These are phyloP conservation scores for Dyspetes luteomarginatus DNA, from an alignment of 2,888 invertebrate genomes.

Conservation along the genomic window DNA sequence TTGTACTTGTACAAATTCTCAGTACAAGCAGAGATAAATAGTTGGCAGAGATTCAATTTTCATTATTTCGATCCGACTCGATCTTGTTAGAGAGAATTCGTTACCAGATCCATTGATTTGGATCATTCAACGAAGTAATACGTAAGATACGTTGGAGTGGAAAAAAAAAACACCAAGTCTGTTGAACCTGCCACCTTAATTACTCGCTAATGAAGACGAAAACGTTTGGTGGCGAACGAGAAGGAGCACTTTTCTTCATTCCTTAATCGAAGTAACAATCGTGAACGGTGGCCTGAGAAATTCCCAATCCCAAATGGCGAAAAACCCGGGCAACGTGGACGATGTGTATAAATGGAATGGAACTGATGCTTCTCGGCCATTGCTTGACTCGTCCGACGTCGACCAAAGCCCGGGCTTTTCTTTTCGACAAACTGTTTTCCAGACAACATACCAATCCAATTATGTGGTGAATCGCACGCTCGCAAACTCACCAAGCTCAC, in stretches of 20 bases:
- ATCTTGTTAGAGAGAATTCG: constrained; percentile 1
- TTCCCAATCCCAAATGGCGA: constrained; percentile 33
- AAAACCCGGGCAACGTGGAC: constrained; percentile 24
- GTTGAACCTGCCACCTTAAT: constrained; percentile 58
- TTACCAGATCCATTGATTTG: constrained; percentile 10
- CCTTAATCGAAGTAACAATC: neutral
- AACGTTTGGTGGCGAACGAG: constrained; percentile 28
- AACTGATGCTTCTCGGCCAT: constrained; percentile 27
- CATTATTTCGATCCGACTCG: neutral
- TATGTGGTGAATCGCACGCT: constrained; percentile 54
- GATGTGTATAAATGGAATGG: constrained; percentile 32
- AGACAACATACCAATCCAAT: constrained; percentile 60
- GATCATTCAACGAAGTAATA: neutral
- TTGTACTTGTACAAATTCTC: neutral
- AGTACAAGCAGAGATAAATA: neutral
- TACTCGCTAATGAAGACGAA: constrained; percentile 65
- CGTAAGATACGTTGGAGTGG: neutral
- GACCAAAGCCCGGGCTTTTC: constrained; percentile 52
- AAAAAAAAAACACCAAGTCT: constrained; percentile 9
- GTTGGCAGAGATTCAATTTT: neutral
- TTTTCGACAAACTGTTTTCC: constrained; percentile 61
- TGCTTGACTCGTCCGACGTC: constrained; percentile 31
- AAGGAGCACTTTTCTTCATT: constrained; percentile 11
- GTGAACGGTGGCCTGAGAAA: constrained; percentile 31
- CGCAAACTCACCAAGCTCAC: constrained; percentile 8